Conservation (phyloP, 2,113 vertebrate species). For the Microcebus jonahi region DNA sequence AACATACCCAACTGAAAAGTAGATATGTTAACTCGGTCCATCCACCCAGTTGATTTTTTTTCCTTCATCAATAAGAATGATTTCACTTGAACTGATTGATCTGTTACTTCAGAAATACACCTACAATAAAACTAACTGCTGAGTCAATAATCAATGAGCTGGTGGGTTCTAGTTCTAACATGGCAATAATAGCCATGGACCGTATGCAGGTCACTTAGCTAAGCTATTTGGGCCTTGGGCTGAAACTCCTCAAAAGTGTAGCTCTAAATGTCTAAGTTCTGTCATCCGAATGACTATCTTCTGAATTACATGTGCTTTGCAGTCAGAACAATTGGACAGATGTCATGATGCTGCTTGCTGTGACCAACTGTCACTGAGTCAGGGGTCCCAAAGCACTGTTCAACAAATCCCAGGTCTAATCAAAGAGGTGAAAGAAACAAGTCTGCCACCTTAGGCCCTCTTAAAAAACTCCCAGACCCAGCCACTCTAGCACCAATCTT, state of each 20-base stretch:
- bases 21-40: neutral
- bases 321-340: neutral
- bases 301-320: neutral
- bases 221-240: neutral
- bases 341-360: neutral
- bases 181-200: neutral
- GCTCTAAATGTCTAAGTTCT: neutral
- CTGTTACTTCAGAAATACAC: neutral
- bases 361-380: neutral
- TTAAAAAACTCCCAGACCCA: neutral
- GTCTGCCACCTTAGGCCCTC: too few relatives aligned
- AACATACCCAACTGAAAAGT: neutral
- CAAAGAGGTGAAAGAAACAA: neutral
- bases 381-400: neutral
- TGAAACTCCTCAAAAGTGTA: slow-evolving; percentile 11
- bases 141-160: slow-evolving; percentile 1
- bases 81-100: neutral
- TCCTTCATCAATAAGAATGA: neutral
- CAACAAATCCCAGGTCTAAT: neutral
- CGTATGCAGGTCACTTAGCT: too few relatives aligned
- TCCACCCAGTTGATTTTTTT: neutral
- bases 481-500: neutral
- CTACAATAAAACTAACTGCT: slow-evolving; percentile 7
- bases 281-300: neutral
- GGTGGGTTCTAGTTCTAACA: neutral